Evolutionary conservation across 2,113 vertebrate species (phyloP), one percentile per base, ranked within the genome.

Genomic region (Rhineura floridana): DNA sequence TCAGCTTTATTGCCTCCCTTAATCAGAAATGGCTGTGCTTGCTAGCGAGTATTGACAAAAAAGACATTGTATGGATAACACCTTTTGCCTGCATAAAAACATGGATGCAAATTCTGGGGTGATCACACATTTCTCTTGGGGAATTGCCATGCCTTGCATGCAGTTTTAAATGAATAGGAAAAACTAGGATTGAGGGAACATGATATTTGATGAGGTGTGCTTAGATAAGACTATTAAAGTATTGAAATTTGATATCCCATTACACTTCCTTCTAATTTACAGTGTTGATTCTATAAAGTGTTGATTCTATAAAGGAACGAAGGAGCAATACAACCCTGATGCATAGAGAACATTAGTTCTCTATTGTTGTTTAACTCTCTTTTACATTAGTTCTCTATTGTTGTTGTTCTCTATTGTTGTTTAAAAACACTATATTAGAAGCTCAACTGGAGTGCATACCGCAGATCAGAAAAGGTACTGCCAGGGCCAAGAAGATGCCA

Each of bases 21-120:
- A n/a, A 86, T 86, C 65, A 86, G 62, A 79, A 86, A 39, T 25
- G 9, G n/a, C 52, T 86, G 46, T 69, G 62, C 46, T 79, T 69
- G 30, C 5, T 69, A 39, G 62, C 33, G 33, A 69, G 36, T 44
- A 23, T 12, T 62, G 46, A 79, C 39, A 30, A 33, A 86, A 79
- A 78, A 69, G 33, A 21, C 75, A 86, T 50, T 17, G 39, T 65
- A 78, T 28, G 23, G 44, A 65, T 46, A 48, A 46, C 33, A 65
- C 28, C 72, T 63, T 48, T 62, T 76, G 12, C 19, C 7, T 3
- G 79, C 8, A 69, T 67, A 79, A 79, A 46, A 77, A 6, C 30
- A 48, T 76, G 17, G 72, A n/a, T 25, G 19, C 33, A 69, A 69
- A 79, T 79, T 69, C 2, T 21, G 75, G 10, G 17, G 33, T 52